Base-by-base conservation (phyloP, 30 jellyfish, hydroid and myxozoan species). In the Aurelia sp. region DNA sequence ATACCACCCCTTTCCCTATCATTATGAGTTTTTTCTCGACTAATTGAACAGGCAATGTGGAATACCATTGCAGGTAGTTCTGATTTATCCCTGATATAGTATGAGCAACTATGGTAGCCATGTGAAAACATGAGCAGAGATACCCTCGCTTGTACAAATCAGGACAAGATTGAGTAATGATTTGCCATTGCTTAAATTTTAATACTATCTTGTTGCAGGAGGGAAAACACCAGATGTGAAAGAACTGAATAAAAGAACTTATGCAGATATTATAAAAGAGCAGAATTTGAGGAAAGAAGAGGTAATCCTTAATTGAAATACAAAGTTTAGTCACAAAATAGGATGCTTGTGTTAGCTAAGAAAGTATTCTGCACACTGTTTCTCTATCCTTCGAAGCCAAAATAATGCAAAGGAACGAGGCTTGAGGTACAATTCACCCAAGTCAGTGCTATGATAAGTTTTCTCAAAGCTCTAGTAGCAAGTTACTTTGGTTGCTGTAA, bases 201-300 rank as follows among this genome's bases (percentile, higher is more conserved):
- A n/a, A 18, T 13, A 11, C 53, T 16, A 21, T 84, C 50, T 84
- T 33, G 50, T 69, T 74, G 13, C 86, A 96, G 99, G 99, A 17
- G 99, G 99, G 40, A 96, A 96, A 71, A 96, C 99, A 18, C 99
- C 99, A 15, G 99, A 90, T 67, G 86, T 89, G 27, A 91, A 84
- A 71, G 87, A 72, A 17, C 38, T 84, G 60, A 75, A 50, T 57
- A 82, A 82, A 47, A 72, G 98, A 61, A 41, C 96, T n/a, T 96
- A 86, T 72, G 87, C 88, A 1, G 99, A 96, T 72, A 87, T 96
- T 63, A 52, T 96, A 75, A 78, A 87, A 30, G 99, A 90, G 72
- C 97, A 86, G 80, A 76, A 84, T 50, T 78, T 96, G 80, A 80
- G 60, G 38, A 91, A 68, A n/a, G 98, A 96, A 81, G 76, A 96